Evolutionary conservation across 1,140 invertebrate genomes (phyloP).

Genomic region (Orchesella cincta): DNA sequence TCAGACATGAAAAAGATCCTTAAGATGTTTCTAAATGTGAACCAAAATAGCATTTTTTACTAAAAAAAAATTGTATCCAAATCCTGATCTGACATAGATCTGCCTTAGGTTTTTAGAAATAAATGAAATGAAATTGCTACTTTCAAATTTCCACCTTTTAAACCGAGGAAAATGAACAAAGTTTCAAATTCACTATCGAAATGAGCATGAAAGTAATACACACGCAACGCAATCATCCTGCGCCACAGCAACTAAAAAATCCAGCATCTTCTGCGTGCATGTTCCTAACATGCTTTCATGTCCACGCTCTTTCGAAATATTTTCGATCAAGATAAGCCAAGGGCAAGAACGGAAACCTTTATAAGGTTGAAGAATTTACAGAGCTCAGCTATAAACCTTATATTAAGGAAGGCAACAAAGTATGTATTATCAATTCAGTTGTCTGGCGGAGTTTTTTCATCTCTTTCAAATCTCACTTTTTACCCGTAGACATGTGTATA

Average conservation of each 20-base stretch:
- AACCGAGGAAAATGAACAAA: background rate
- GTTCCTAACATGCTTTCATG: background rate
- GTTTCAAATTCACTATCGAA: background rate
- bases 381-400: background rate
- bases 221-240: background rate
- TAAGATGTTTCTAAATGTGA: no score
- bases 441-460: background rate
- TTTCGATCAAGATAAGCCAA: slow-evolving; percentile 17
- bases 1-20: no score
- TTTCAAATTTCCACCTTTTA: background rate
- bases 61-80: background rate
- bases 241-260: background rate
- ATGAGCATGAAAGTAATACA: background rate
- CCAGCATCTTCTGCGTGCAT: background rate
- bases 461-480: background rate
- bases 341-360: slow-evolving; percentile 8
- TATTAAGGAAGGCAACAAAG: background rate
- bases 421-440: background rate
- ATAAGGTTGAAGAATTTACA: slow-evolving; percentile 4
- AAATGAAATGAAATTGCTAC: background rate
- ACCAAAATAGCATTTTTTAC: no score
- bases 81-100: background rate
- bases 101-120: no score
- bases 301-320: background rate
- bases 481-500: background rate